These are phyloP conservation scores for Tachypleus tridentatus DNA, from an alignment of 1,140 invertebrate genomes.

Conservation along the genomic window DNA sequence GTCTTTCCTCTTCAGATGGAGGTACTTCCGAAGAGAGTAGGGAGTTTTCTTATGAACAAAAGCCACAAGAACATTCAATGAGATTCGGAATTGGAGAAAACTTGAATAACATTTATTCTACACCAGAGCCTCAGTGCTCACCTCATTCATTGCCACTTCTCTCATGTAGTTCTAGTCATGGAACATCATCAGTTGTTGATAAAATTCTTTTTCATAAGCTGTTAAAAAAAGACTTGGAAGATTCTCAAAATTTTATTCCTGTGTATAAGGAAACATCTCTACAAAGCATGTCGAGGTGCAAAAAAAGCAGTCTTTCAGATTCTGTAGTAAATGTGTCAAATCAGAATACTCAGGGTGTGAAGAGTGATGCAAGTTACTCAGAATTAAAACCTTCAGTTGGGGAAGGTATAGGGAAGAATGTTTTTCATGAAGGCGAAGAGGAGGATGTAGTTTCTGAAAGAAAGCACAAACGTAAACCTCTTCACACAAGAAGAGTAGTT, in stretches of 20 bases:
- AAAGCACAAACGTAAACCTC: slow-evolving; percentile 16
- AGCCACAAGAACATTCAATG: background rate
- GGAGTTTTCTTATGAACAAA: background rate
- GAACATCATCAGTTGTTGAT: background rate
- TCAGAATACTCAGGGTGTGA: background rate
- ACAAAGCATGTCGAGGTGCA: background rate
- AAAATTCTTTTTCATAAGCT: too few species aligned
- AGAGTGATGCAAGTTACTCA: background rate
- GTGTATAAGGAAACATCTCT: background rate
- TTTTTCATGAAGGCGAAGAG: background rate
- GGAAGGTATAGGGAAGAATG: background rate
- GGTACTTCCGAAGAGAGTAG: background rate
- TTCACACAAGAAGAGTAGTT: slow-evolving; percentile 17
- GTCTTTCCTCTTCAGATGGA: background rate
- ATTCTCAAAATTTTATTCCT: too few species aligned
- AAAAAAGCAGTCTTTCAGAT: background rate
- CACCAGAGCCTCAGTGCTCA: too few species aligned
- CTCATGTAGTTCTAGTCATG: background rate
- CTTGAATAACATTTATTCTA: background rate
- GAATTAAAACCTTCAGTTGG: background rate
- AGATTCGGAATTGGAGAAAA: background rate
- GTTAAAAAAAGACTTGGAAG: too few species aligned
- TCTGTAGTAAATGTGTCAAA: background rate
- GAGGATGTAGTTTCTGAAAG: background rate
- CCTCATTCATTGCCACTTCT: too few species aligned